Evolutionary conservation across 1,140 invertebrate species (phyloP).

Genomic region (Eciton burchellii): DNA sequence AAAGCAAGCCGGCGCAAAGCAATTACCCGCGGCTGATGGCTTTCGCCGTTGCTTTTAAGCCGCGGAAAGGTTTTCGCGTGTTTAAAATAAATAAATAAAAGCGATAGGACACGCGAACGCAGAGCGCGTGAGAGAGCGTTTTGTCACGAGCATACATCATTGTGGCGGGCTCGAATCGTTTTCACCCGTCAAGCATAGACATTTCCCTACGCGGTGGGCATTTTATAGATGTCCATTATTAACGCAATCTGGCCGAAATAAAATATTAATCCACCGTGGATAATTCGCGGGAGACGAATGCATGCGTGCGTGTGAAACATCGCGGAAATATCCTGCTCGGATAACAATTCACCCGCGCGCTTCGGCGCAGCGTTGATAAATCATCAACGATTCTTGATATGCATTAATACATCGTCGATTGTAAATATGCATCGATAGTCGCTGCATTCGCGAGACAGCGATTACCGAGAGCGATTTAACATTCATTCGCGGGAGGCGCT

Average conservation of each 20-base stretch:
- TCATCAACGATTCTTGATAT: constrained; percentile 19
- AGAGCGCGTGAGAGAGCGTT: constrained; percentile 52
- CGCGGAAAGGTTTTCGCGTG: constrained; percentile 54
- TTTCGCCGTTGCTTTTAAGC: constrained; percentile 58
- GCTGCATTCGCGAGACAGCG: background rate
- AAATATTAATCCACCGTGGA: constrained; percentile 21
- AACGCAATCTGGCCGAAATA: constrained; percentile 33
- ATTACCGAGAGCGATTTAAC: constrained; percentile 31
- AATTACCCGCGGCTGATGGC: constrained; percentile 58
- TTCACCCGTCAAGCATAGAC: constrained; percentile 48
- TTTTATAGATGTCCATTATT: constrained; percentile 51
- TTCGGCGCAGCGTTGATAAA: constrained; percentile 38
- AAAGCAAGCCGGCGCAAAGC: constrained; percentile 41
- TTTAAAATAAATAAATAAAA: constrained; percentile 61
- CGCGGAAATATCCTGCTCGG: constrained; percentile 31
- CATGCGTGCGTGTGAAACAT: constrained; percentile 14
- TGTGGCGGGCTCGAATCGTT: constrained; percentile 10
- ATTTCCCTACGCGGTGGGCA: constrained; percentile 5
- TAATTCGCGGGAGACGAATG: constrained; percentile 35
- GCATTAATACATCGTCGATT: background rate
- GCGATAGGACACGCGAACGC: constrained; percentile 44
- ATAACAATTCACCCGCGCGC: constrained; percentile 39
- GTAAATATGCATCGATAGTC: constrained; percentile 18
- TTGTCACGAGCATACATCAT: constrained; percentile 44
- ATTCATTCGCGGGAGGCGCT: background rate